Evolutionary conservation across 2,888 invertebrate genomes (phyloP).

Genomic region (Tenthredo scrophulariae): DNA sequence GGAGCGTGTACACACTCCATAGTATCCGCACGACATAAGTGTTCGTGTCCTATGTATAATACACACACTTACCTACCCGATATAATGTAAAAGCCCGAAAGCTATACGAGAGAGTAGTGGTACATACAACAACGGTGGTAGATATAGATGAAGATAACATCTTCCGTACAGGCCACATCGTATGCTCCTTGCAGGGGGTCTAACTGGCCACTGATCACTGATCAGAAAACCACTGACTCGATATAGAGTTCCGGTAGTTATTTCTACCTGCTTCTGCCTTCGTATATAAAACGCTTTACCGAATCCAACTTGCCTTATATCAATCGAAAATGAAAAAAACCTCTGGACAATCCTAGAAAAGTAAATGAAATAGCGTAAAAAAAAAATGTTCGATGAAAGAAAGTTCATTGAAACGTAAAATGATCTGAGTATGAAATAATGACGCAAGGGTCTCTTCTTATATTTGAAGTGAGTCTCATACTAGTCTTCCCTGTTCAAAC

Average conservation of each 20-base stretch:
- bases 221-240: conserved; percentile 21
- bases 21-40: neutral
- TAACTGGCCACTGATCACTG: conserved; percentile 27
- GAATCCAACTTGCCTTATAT: neutral
- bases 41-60: neutral
- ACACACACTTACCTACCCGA: neutral
- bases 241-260: conserved; percentile 39
- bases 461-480: conserved; percentile 8
- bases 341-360: no score
- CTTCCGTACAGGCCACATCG: conserved; percentile 3
- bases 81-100: conserved; percentile 6
- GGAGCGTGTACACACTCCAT: neutral
- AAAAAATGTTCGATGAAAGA: no score
- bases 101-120: neutral
- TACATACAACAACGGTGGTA: conserved; percentile 26
- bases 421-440: conserved; percentile 66
- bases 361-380: no score
- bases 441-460: conserved; percentile 55
- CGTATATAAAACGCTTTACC: neutral
- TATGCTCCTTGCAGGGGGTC: conserved; percentile 39
- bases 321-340: neutral
- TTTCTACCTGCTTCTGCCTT: conserved; percentile 37
- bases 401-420: conserved; percentile 67
- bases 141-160: conserved; percentile 47
- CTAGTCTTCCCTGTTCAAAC: conserved; percentile 62